Percentiles rank a stretch among this genome's conserved stretches.
These are phyloP conservation scores for Anabacerthia variegaticeps DNA, from an alignment of 2,797 vertebrate species.

Conservation along the genomic window DNA sequence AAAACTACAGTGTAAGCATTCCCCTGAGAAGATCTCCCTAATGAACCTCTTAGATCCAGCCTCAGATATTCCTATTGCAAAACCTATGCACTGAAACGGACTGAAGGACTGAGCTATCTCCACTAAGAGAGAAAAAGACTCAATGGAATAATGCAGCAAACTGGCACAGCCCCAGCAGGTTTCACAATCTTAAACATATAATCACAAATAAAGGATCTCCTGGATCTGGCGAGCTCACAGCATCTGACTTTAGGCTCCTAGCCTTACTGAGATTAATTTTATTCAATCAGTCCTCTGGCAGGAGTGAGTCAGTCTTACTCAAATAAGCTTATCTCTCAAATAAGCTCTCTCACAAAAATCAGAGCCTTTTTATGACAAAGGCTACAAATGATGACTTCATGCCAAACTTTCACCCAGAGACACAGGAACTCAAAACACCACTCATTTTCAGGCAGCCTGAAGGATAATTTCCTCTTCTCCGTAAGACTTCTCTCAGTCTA, in stretches of 20 bases:
- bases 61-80: not conserved
- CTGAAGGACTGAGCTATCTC: not conserved
- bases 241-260: constrained; percentile 26
- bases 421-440: not conserved
- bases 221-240: not conserved
- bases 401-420: not conserved
- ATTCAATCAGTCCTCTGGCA: constrained; percentile 16
- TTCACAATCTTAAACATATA: constrained; percentile 23
- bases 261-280: constrained; percentile 12
- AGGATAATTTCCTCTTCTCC: not conserved
- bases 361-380: not conserved
- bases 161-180: not conserved
- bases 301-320: not conserved
- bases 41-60: constrained; percentile 26
- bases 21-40: not conserved
- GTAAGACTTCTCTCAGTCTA: not conserved
- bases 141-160: constrained; percentile 12
- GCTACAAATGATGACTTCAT: not conserved
- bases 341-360: not conserved
- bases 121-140: constrained; percentile 10
- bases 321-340: not conserved
- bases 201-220: constrained; percentile 50
- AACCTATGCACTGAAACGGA: not conserved
- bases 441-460: not conserved
- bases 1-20: constrained; percentile 51